Evolutionary conservation across 2,888 invertebrate genomes (phyloP).

Genomic region (Rhopalosiphum nymphaeae): DNA sequence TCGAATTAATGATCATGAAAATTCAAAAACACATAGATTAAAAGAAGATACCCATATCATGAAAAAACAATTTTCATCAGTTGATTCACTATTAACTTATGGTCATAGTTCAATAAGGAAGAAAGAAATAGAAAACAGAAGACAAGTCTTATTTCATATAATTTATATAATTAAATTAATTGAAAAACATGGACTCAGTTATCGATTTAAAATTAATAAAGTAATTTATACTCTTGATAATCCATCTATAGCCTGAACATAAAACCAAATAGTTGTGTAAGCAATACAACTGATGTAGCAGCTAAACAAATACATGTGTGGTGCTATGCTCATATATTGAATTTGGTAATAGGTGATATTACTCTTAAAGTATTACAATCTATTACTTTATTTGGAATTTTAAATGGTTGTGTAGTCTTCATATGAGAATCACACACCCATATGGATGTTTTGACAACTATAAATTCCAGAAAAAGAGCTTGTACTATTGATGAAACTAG

Average conservation of each 20-base stretch:
- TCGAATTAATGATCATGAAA: no score
- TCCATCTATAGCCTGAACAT: neutral
- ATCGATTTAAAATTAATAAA: neutral
- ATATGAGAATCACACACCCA: constrained; percentile 9
- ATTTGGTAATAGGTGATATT: constrained; percentile 26
- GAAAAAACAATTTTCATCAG: no score
- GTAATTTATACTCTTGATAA: neutral
- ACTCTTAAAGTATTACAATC: constrained; percentile 8
- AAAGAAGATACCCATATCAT: no score
- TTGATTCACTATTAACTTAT: neutral
- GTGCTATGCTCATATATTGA: neutral
- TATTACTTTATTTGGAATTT: constrained; percentile 32
- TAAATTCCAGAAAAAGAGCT: constrained; percentile 15
- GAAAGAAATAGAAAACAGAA: no score
- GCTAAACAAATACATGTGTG: neutral
- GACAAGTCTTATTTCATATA: no score
- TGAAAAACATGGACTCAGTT: neutral
- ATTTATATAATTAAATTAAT: neutral
- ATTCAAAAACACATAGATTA: no score
- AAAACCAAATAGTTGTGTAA: constrained; percentile 66
- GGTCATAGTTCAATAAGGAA: no score
- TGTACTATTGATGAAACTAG: constrained; percentile 31
- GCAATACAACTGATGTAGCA: constrained; percentile 65
- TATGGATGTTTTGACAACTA: constrained; percentile 21
- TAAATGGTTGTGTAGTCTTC: constrained; percentile 2